Evolutionary conservation across 1,140 invertebrate genomes (phyloP).

Genomic region (Lordiphosa stackelbergi): DNA sequence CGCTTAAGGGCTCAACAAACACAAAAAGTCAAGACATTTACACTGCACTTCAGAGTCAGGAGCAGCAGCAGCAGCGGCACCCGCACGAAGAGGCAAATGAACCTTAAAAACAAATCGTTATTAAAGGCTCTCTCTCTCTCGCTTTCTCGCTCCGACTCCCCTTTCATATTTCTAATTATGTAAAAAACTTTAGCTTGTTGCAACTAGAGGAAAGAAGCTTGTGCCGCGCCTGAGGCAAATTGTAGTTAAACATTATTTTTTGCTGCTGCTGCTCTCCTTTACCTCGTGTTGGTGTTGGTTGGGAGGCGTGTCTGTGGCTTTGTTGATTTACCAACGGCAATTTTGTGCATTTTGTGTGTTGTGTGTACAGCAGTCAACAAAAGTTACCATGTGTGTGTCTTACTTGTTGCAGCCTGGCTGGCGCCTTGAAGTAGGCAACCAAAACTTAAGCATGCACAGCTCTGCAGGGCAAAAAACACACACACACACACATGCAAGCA

Average conservation of each 20-base stretch:
- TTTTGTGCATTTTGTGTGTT: constrained; percentile 45
- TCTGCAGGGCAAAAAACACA: not conserved
- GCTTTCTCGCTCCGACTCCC: not conserved
- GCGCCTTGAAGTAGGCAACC: constrained; percentile 13
- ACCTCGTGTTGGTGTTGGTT: not conserved
- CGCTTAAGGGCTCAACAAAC: constrained; percentile 70
- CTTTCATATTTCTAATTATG: constrained; percentile 70
- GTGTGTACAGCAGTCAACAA: constrained; percentile 11
- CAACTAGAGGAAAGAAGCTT: constrained; percentile 20
- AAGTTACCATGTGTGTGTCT: constrained; percentile 26
- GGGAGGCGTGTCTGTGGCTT: constrained; percentile 31
- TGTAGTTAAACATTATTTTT: constrained; percentile 63
- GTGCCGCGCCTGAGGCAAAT: constrained; percentile 39
- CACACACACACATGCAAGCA: not conserved
- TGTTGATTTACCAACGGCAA: constrained; percentile 58
- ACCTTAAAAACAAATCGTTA: constrained; percentile 69
- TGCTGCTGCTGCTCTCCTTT: not conserved
- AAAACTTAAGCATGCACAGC: constrained; percentile 22
- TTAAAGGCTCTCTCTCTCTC: constrained; percentile 44
- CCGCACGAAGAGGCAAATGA: constrained; percentile 49
- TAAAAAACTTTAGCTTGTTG: constrained; percentile 58
- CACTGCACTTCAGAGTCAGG: constrained; percentile 57
- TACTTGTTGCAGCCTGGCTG: constrained; percentile 60
- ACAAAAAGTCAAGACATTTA: constrained; percentile 75
- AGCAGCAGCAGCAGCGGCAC: constrained; percentile 11